Percentiles rank a stretch among this genome's conserved stretches.
Conservation (phyloP, 2,797 vertebrate genomes). For the Buphagus erythrorhynchus region DNA sequence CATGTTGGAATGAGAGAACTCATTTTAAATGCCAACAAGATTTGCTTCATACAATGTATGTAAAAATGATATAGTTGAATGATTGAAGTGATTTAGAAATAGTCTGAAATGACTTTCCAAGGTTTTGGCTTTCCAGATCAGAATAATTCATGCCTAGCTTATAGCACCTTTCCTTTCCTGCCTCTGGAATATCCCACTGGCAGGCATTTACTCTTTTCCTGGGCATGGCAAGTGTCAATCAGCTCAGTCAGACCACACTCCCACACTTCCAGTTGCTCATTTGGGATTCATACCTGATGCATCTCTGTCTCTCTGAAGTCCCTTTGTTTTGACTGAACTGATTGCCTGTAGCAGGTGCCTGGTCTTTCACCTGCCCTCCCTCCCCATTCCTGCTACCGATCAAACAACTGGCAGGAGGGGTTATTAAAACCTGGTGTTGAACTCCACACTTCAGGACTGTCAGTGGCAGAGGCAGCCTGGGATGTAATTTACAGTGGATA, state of each 20-base stretch:
- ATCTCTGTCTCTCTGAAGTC: constrained; percentile 68
- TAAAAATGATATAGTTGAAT: neutral
- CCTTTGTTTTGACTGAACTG: constrained; percentile 72
- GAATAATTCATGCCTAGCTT: neutral
- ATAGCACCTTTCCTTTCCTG: neutral
- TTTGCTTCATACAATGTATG: rapidly evolving
- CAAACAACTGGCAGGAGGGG: constrained; percentile 58
- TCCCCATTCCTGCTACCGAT: neutral
- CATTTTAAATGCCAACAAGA: neutral
- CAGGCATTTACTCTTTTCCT: neutral
- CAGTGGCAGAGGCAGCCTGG: neutral
- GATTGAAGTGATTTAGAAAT: neutral
- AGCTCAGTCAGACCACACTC: neutral
- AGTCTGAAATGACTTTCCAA: neutral
- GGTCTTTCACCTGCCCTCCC: constrained; percentile 69
- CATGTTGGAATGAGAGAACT: neutral
- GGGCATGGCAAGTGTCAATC: neutral
- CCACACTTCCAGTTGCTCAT: neutral
- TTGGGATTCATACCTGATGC: constrained; percentile 71
- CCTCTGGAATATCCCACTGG: neutral
- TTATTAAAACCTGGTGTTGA: constrained; percentile 62
- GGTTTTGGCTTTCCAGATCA: neutral
- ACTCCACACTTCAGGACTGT: constrained; percentile 2
- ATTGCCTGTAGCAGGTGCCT: constrained; percentile 55
- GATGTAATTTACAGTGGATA: constrained; percentile 61